Evolutionary conservation across 2,888 invertebrate genomes (phyloP).

Genomic region (Clepsis dumicolana): DNA sequence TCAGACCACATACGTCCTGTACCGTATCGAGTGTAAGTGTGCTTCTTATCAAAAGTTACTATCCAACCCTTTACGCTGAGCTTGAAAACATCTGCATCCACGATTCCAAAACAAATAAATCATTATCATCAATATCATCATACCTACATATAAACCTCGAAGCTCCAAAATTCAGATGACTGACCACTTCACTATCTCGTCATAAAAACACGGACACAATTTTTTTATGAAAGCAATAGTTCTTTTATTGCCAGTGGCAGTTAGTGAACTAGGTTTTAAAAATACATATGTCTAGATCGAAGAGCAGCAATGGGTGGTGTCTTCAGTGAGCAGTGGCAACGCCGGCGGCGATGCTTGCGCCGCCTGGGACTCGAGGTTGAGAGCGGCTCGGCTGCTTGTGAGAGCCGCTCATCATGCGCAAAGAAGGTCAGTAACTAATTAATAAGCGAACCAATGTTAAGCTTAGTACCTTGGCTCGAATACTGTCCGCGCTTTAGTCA

Average conservation of each 20-base stretch:
- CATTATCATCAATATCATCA: not conserved
- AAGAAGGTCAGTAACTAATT: slow-evolving; percentile 64
- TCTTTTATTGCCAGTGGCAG: no score
- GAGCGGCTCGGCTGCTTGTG: slow-evolving; percentile 62
- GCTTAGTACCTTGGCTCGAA: no score
- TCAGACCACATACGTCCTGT: slow-evolving; percentile 14
- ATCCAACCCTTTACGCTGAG: slow-evolving; percentile 1
- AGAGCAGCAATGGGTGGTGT: slow-evolving; percentile 77
- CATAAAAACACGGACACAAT: no score
- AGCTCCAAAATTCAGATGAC: no score
- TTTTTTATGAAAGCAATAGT: no score
- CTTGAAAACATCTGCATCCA: not conserved
- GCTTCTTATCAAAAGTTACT: not conserved
- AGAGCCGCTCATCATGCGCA: slow-evolving; percentile 75
- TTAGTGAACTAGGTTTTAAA: no score
- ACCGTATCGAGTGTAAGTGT: slow-evolving; percentile 2
- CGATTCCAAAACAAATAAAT: not conserved
- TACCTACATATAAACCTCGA: no score
- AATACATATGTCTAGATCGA: slow-evolving; percentile 62
- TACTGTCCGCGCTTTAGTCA: no score
- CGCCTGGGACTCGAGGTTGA: slow-evolving; percentile 70
- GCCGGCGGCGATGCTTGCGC: slow-evolving; percentile 57
- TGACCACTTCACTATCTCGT: no score
- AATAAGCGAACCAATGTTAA: no score
- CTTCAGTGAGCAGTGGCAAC: slow-evolving; percentile 59